These are phyloP conservation scores for Cygnus olor DNA, from an alignment of 2,797 vertebrate species.

Conservation along the genomic window DNA sequence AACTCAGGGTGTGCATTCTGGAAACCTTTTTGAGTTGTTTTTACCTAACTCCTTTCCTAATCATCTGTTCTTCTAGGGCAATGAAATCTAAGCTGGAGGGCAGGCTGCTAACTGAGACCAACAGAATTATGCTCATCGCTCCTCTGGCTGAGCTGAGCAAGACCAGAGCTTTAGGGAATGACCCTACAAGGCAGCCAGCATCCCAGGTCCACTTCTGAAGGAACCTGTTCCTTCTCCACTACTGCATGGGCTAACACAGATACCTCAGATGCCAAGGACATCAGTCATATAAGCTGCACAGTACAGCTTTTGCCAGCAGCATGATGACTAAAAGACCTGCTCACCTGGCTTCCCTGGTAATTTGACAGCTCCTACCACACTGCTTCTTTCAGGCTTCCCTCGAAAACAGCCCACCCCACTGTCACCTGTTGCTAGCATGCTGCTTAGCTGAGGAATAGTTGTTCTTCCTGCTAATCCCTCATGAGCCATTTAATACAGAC, in stretches of 20 bases:
- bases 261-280: not conserved
- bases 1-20: not conserved
- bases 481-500: not conserved
- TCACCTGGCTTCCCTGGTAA: not conserved
- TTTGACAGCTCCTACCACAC: not conserved
- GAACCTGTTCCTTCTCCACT: not conserved
- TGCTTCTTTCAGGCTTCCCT: not conserved
- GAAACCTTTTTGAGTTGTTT: not conserved
- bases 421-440: not conserved
- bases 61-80: not conserved
- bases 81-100: not conserved
- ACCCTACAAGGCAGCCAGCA: not conserved
- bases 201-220: accelerated
- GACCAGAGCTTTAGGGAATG: not conserved
- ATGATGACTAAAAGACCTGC: not conserved
- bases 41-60: not conserved
- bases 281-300: too few relatives aligned
- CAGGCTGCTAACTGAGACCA: not conserved
- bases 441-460: not conserved
- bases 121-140: not conserved
- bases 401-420: not conserved
- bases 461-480: conserved; percentile 6
- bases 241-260: too few relatives aligned
- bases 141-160: not conserved
- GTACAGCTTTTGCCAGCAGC: not conserved